These are phyloP conservation scores for Meloidogyne exigua DNA, from an alignment of 1,140 invertebrate genomes.

Conservation along the genomic window DNA sequence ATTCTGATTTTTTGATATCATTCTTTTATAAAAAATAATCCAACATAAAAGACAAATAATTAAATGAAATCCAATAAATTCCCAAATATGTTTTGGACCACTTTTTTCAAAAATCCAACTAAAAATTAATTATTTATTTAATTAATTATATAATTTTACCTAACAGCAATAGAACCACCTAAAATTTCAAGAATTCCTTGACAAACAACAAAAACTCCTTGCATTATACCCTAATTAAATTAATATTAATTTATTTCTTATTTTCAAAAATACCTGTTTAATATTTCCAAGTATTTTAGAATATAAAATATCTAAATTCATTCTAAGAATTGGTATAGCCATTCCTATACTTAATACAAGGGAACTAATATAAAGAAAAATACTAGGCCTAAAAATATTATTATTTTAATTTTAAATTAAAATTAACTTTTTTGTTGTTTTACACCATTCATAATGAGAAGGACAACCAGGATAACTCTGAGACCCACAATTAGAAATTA, in stretches of 20 bases:
- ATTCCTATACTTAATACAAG: conserved; percentile 41
- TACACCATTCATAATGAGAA: conserved; percentile 43
- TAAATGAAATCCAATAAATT: neutral
- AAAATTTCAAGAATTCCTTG: neutral
- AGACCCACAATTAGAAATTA: neutral
- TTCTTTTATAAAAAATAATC: neutral
- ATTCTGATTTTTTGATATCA: neutral
- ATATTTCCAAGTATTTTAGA: conserved; percentile 45
- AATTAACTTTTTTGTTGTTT: conserved; percentile 7
- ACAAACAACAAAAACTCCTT: neutral
- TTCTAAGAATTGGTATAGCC: conserved; percentile 37
- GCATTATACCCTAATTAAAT: neutral
- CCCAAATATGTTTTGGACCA: neutral
- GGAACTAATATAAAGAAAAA: conserved; percentile 47
- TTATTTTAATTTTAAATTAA: neutral
- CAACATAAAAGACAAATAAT: neutral
- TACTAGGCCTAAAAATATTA: conserved; percentile 17
- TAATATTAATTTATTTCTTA: too few relatives aligned
- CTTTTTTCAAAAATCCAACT: conserved; percentile 5
- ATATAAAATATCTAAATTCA: conserved; percentile 50
- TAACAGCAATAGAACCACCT: neutral
- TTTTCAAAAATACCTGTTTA: conserved; percentile 27
- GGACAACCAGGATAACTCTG: conserved; percentile 42
- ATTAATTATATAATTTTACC: neutral
- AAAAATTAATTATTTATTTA: neutral